Percentiles rank a stretch among this genome's conserved stretches.
These are phyloP conservation scores for Eolophus roseicapilla DNA, from an alignment of 2,113 vertebrate species.

Conservation along the genomic window DNA sequence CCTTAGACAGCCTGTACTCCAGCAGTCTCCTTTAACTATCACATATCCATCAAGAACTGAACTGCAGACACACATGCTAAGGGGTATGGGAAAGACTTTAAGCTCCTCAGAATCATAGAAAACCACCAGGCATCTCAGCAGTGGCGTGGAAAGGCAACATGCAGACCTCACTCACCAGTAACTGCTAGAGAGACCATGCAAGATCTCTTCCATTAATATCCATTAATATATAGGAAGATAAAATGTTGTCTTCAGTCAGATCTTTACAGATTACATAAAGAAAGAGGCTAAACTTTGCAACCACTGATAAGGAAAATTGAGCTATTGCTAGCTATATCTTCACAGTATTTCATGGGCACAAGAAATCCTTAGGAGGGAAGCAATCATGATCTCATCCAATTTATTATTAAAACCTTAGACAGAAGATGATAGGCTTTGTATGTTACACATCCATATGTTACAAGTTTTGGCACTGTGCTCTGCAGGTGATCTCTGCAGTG, in stretches of 20 bases:
- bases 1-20: background rate
- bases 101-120: background rate
- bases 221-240: background rate
- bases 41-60: background rate
- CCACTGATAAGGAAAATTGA: background rate
- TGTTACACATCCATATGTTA: background rate
- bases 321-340: background rate
- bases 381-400: background rate
- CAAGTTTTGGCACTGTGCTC: background rate
- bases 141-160: background rate
- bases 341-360: background rate
- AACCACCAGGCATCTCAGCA: background rate
- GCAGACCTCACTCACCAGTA: background rate
- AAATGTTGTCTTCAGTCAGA: background rate
- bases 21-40: background rate
- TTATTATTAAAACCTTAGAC: background rate
- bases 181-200: background rate
- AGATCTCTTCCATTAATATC: background rate
- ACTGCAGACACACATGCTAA: background rate
- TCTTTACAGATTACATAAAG: background rate
- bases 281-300: background rate
- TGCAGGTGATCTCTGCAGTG: background rate
- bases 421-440: background rate
- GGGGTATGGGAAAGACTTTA: background rate
- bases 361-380: background rate